A percentile compares a stretch with the other conserved stretches of the same genome.
These are phyloP conservation scores for Quadriops clusia DNA, from an alignment of 2,888 invertebrate species.

Conservation along the genomic window DNA sequence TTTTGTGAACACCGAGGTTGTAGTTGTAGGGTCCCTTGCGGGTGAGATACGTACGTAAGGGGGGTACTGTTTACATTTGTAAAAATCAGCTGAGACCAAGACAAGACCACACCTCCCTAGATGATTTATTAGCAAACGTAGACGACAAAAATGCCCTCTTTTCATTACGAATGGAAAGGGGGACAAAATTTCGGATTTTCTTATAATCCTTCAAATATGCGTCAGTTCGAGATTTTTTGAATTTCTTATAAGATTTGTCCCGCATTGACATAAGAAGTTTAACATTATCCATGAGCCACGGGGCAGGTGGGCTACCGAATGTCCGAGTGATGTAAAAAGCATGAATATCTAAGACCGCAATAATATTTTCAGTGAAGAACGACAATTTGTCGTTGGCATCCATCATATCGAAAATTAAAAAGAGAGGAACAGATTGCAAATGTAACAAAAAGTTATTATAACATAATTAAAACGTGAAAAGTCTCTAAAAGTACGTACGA, in stretches of 20 bases:
- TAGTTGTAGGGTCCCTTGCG: too few species aligned
- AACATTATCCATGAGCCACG: conserved; percentile 1
- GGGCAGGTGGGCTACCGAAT: conserved; percentile 2
- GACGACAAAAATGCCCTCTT: neutral
- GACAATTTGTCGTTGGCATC: neutral
- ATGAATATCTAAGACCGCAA: conserved; percentile 1
- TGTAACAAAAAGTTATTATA: conserved; percentile 1
- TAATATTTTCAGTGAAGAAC: neutral
- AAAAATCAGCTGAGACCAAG: too few species aligned
- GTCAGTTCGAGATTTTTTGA: neutral
- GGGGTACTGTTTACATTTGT: too few species aligned
- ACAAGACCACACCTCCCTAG: neutral
- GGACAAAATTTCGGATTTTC: neutral
- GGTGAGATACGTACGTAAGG: too few species aligned
- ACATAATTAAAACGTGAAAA: conserved; percentile 5
- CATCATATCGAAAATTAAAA: conserved; percentile 1
- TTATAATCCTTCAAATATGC: neutral
- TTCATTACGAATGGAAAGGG: neutral
- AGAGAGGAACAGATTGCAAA: conserved; percentile 2
- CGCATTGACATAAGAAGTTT: neutral
- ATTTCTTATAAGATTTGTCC: neutral
- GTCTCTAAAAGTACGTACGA: conserved; percentile 2
- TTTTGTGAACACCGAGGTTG: too few species aligned
- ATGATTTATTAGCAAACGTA: neutral
- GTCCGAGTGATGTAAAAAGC: conserved; percentile 1